A percentile compares a stretch with the other conserved stretches of the same genome.
Evolutionary conservation across 2,797 vertebrate genomes (phyloP).

Genomic region (Peromyscus nudipes): DNA sequence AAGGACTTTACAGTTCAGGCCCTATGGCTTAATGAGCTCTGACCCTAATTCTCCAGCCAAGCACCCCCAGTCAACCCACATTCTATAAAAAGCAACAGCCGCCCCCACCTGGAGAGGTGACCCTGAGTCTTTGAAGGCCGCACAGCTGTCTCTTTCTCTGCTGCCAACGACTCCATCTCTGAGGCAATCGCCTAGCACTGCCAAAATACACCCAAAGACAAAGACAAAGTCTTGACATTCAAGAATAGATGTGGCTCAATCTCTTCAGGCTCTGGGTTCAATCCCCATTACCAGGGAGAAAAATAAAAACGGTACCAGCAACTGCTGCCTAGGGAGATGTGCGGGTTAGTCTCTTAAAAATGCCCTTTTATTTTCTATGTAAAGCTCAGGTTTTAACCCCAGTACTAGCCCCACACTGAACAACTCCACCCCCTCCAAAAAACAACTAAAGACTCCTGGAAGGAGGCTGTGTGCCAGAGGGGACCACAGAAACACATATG

Average conservation of each 20-base stretch:
- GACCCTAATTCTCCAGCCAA: constrained; percentile 58
- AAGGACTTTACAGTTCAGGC: not conserved
- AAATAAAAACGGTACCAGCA: too few species aligned
- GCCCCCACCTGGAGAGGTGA: constrained; percentile 93
- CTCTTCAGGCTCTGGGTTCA: not conserved
- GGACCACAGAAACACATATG: not conserved
- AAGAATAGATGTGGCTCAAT: not conserved
- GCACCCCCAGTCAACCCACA: not conserved
- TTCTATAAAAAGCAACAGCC: constrained; percentile 33
- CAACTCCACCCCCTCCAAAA: not conserved
- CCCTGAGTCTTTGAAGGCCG: constrained; percentile 81
- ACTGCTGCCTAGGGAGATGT: not conserved
- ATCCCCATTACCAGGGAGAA: not conserved
- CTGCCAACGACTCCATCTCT: constrained; percentile 37
- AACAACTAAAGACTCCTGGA: not conserved
- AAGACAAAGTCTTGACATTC: not conserved
- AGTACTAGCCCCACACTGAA: not conserved
- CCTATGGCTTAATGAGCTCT: not conserved
- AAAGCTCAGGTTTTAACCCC: not conserved
- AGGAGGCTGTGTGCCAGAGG: too few species aligned
- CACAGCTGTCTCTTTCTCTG: not conserved
- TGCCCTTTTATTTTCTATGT: not conserved
- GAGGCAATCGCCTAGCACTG: constrained; percentile 33
- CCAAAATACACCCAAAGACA: not conserved
- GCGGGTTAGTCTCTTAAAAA: not conserved